These are phyloP conservation scores for Salmo trutta DNA, from an alignment of 2,797 vertebrate genomes.

Conservation along the genomic window DNA sequence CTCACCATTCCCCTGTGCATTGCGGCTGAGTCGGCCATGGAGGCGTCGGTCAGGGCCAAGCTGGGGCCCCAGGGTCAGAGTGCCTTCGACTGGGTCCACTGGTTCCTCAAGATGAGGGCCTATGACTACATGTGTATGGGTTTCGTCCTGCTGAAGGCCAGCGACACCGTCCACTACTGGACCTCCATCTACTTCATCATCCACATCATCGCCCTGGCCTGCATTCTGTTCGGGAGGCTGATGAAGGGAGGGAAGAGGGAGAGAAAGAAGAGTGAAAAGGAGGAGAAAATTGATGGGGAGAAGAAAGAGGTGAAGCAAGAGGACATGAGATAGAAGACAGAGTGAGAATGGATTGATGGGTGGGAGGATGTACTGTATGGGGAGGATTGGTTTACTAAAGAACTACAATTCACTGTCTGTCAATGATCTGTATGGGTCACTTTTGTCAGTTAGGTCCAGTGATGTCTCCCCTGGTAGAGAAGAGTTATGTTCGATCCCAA, in stretches of 20 bases:
- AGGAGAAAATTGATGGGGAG: slow-evolving; percentile 44
- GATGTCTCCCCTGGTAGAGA: slow-evolving; percentile 5
- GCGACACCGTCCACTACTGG: slow-evolving; percentile 86
- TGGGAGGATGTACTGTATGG: background rate
- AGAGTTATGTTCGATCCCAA: background rate
- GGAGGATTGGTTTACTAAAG: slow-evolving; percentile 22
- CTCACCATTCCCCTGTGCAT: slow-evolving; percentile 92
- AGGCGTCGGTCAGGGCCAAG: slow-evolving; percentile 71
- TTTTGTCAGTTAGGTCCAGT: slow-evolving; percentile 16
- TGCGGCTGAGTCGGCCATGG: slow-evolving; percentile 83
- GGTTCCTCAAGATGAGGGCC: slow-evolving; percentile 94
- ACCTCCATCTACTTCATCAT: slow-evolving; percentile 82
- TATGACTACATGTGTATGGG: slow-evolving; percentile 97
- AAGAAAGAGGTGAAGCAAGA: slow-evolving; percentile 44
- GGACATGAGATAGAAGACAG: slow-evolving; percentile 50
- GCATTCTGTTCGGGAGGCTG: slow-evolving; percentile 71
- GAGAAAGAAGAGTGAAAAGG: slow-evolving; percentile 47
- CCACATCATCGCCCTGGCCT: slow-evolving; percentile 76
- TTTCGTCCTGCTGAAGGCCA: slow-evolving; percentile 86
- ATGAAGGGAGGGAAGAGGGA: slow-evolving; percentile 56
- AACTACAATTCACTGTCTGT: slow-evolving; percentile 36
- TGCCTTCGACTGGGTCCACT: slow-evolving; percentile 87
- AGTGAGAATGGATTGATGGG: slow-evolving; percentile 38
- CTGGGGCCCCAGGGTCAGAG: slow-evolving; percentile 73
- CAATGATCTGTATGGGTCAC: slow-evolving; percentile 16